Conservation (phyloP, 2,797 vertebrate species). For the Paguma larvata region DNA sequence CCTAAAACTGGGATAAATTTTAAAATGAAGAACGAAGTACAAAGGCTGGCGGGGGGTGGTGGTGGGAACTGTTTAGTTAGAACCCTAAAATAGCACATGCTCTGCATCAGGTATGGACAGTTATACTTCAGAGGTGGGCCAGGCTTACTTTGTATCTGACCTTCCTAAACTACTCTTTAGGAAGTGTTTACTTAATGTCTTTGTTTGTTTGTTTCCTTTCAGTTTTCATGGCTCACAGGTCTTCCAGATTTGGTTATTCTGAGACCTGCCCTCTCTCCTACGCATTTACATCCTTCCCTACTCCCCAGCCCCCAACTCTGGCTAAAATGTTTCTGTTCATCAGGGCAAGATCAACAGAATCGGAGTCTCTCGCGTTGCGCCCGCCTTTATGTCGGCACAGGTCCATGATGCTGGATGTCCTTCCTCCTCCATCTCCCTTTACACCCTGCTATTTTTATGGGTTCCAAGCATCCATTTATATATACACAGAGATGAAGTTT, state of each 20-base stretch:
- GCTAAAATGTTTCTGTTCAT: background rate
- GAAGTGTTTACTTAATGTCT: background rate
- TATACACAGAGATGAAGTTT: background rate
- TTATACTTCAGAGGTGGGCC: background rate
- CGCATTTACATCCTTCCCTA: background rate
- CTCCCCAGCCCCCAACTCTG: background rate
- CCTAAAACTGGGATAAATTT: conserved; percentile 56
- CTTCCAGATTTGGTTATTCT: background rate
- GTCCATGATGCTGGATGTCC: background rate
- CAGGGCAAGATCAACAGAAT: background rate
- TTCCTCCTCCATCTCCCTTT: background rate
- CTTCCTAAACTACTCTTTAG: background rate
- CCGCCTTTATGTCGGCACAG: background rate
- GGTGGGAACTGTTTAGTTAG: background rate
- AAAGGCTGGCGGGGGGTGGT: background rate
- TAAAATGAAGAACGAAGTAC: conserved; percentile 40
- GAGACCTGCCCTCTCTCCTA: background rate
- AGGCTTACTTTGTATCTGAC: background rate
- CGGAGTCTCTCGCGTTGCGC: background rate
- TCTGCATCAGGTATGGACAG: background rate
- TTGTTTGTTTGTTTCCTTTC: too few relatives aligned
- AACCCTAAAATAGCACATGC: background rate
- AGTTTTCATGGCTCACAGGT: background rate
- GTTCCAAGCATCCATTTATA: background rate
- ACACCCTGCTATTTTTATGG: background rate